Base-by-base conservation (phyloP, 1,140 invertebrate genomes). In the Camponotus vicinus region DNA sequence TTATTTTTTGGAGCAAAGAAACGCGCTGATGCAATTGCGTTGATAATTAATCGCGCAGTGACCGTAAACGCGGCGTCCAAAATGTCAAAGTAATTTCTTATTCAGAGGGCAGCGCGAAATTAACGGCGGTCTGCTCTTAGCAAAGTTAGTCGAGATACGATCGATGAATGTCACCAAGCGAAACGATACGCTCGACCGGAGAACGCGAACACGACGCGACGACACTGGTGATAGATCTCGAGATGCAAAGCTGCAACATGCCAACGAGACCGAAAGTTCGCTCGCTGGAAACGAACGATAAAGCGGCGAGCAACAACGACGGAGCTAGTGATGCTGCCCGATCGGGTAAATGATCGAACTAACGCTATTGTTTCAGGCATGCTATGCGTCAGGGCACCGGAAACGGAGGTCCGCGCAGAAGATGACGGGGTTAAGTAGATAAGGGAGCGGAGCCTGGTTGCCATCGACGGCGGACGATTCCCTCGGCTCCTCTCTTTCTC, bases 391-490 rank as follows among this genome's bases (percentile, higher is more conserved):
- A 89, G 88, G 88, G 83, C 86, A 88, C 66, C 82, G 90, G 91
- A 92, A 91, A 91, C 88, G 87, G 90, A 88, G 85, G 88, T 77
- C 55, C 88, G 86, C 79, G 82, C 67, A 91, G 89, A 90, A 92
- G 91, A 92, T 91, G 93, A 94, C 91, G 92, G 88, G 83, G 92
- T 90, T 92, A 92, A 93, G 91, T 90, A 93, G 93, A 93, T 94
- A 93, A 89, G 91, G 77, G 71, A 69, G 69, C 59, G 61, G 71
- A 52, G 66, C 64, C 79, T 79, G 73, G 66, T 66, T 42, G 69
- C 85, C 89, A 87, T 73, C 73, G n/a, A 76, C 90, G 77, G 80
- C 69, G 64, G 80, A 88, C 87, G 86, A 86, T 88, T 88, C 79
- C 40, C 55, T 45, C 49, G 78, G 79, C 79, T 75, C 57, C 63